These are phyloP conservation scores for Crambe crambe DNA, from an alignment of 37 sponge, comb jelly and placozoan species.

Conservation along the genomic window DNA sequence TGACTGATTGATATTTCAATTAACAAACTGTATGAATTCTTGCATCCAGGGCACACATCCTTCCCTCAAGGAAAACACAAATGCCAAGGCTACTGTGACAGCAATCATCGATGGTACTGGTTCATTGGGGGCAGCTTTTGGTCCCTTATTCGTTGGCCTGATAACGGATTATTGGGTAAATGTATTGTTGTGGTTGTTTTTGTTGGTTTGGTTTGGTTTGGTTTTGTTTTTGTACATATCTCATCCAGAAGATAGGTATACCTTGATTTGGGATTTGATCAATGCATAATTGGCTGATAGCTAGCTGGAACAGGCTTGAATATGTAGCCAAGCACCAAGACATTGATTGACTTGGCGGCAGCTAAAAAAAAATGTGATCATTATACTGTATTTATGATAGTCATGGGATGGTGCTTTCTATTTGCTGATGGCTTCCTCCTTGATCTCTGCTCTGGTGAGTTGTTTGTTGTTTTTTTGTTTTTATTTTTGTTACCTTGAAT, in stretches of 20 bases:
- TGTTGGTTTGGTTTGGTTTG: too few relatives aligned
- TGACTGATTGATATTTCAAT: too few relatives aligned
- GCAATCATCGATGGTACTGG: constrained; percentile 89
- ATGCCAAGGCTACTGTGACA: constrained; percentile 85
- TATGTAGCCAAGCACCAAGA: too few relatives aligned
- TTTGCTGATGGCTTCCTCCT: constrained; percentile 67
- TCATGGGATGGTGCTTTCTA: constrained; percentile 76
- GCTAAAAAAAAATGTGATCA: not conserved
- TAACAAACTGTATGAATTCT: too few relatives aligned
- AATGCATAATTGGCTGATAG: too few relatives aligned
- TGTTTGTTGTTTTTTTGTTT: not conserved
- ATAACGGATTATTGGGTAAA: constrained; percentile 26
- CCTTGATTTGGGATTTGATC: too few relatives aligned
- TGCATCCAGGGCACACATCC: constrained; percentile 63
- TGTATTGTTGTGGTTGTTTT: not conserved
- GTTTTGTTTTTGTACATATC: too few relatives aligned
- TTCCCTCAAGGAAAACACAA: constrained; percentile 57
- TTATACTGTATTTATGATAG: constrained; percentile 17
- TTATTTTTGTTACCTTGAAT: too few relatives aligned
- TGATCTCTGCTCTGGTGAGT: constrained; percentile 75
- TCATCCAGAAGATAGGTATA: too few relatives aligned
- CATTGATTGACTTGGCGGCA: too few relatives aligned
- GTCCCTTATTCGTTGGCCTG: constrained; percentile 52
- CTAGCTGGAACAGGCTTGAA: too few relatives aligned
- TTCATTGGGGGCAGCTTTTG: constrained; percentile 75